phyloP scores from a whole-genome alignment of 2,113 vertebrate genomes.

The Sprattus sprattus region DNA sequence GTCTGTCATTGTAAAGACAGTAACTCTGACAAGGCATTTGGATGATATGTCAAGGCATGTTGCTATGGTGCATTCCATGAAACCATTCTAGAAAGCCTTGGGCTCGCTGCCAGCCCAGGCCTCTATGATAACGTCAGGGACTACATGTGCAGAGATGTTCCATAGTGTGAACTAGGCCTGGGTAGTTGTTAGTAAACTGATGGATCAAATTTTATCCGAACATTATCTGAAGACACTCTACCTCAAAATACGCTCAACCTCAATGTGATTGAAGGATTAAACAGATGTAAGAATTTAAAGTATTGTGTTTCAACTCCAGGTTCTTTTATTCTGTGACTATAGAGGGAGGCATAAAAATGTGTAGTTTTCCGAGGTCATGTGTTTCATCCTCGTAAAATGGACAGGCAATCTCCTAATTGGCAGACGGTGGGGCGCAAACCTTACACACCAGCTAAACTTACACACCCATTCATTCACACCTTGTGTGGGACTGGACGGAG shows the following conservation, averaged over 20 bases:
- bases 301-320: neutral
- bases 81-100: conserved; percentile 4
- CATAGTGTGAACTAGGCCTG: neutral
- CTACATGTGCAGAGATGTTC: neutral
- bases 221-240: neutral
- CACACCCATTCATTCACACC: neutral
- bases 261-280: neutral
- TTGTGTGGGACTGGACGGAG: neutral
- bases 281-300: neutral
- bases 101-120: neutral
- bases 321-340: neutral
- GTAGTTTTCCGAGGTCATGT: neutral
- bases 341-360: neutral
- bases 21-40: neutral
- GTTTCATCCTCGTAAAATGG: neutral
- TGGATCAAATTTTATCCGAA: neutral
- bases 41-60: neutral
- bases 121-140: neutral
- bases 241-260: neutral
- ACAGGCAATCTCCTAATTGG: neutral
- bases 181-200: neutral
- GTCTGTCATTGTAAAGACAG: neutral
- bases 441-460: neutral
- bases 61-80: neutral
- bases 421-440: neutral